Percentiles rank a stretch among this genome's conserved stretches.
phyloP scores from a whole-genome alignment of 2,888 invertebrate genomes.

The Shargacucullia verbasci region DNA sequence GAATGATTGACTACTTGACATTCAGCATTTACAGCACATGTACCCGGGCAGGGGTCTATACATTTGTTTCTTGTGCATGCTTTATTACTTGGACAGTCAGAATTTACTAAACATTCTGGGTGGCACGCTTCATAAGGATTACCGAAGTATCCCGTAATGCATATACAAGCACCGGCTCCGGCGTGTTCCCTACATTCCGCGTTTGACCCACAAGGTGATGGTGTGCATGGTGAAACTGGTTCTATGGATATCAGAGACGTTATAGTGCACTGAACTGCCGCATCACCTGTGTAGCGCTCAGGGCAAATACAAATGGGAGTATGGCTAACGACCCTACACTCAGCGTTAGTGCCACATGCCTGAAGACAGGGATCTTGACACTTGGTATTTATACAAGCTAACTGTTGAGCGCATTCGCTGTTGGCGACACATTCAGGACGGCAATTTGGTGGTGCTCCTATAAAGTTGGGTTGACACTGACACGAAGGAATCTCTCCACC shows the following conservation, averaged over 20 bases:
- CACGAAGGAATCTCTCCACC: slow-evolving; percentile 91
- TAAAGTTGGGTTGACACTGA: slow-evolving; percentile 91
- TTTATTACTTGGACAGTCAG: slow-evolving; percentile 92
- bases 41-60: slow-evolving; percentile 93
- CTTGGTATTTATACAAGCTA: slow-evolving; percentile 93
- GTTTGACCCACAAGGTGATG: slow-evolving; percentile 91
- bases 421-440: slow-evolving; percentile 93
- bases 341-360: slow-evolving; percentile 93
- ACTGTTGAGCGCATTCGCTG: slow-evolving; percentile 91
- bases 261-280: slow-evolving; percentile 90
- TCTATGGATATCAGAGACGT: slow-evolving; percentile 65
- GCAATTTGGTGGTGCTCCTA: slow-evolving; percentile 92
- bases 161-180: slow-evolving; percentile 91
- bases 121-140: slow-evolving; percentile 94
- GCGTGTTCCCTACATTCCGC: slow-evolving; percentile 90
- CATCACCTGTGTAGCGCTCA: slow-evolving; percentile 92
- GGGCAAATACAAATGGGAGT: slow-evolving; percentile 92
- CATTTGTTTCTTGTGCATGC: slow-evolving; percentile 93
- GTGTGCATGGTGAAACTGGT: slow-evolving; percentile 88
- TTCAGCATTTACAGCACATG: slow-evolving; percentile 93
- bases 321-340: slow-evolving; percentile 93
- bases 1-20: slow-evolving; percentile 93
- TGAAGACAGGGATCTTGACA: slow-evolving; percentile 93
- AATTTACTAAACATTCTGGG: slow-evolving; percentile 92
- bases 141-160: slow-evolving; percentile 92